Conservation (phyloP, 2,797 vertebrate species). For the Pangasius djambal region DNA sequence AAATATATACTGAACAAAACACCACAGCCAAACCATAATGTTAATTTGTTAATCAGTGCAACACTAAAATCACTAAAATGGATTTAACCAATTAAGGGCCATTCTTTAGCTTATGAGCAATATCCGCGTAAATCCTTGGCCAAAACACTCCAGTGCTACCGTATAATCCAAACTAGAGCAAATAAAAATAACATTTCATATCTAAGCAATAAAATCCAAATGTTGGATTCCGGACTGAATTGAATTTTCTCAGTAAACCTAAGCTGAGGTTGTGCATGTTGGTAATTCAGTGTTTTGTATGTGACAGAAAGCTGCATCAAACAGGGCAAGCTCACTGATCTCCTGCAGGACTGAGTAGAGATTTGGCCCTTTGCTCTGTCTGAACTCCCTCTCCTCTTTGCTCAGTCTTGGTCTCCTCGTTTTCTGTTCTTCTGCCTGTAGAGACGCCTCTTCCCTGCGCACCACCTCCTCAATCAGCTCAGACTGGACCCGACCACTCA, state of each 20-base stretch:
- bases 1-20: slow-evolving; percentile 5
- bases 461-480: slow-evolving; percentile 86
- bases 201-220: neutral
- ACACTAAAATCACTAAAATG: neutral
- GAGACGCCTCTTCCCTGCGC: slow-evolving; percentile 77
- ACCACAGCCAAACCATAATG: neutral
- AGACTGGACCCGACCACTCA: slow-evolving; percentile 60
- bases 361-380: slow-evolving; percentile 83
- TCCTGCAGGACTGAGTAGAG: slow-evolving; percentile 91
- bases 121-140: neutral
- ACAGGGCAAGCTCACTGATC: slow-evolving; percentile 84
- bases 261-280: slow-evolving; percentile 55
- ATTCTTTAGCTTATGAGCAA: neutral
- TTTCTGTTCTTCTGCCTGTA: slow-evolving; percentile 77
- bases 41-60: slow-evolving; percentile 20
- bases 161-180: neutral
- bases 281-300: slow-evolving; percentile 4
- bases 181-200: neutral
- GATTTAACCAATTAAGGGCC: neutral
- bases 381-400: slow-evolving; percentile 80
- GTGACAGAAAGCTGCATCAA: slow-evolving; percentile 67
- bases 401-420: slow-evolving; percentile 66
- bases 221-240: neutral
- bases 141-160: neutral
- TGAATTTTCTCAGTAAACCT: slow-evolving; percentile 6